Conservation (phyloP, 2,113 vertebrate genomes). For the Alethe castanea region DNA sequence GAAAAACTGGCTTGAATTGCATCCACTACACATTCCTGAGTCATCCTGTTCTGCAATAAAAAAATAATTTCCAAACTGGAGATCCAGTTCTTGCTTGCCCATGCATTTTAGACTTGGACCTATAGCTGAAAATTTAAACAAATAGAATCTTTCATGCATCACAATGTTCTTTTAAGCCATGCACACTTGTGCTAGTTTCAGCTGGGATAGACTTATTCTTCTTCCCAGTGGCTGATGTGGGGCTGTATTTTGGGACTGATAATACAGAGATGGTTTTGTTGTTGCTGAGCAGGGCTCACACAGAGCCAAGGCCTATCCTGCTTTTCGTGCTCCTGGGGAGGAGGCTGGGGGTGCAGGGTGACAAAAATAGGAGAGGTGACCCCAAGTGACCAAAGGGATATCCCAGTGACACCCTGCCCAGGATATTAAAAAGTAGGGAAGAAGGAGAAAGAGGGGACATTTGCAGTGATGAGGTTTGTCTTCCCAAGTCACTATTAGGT, state of each 20-base stretch:
- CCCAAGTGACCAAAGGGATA: neutral
- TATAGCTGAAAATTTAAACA: neutral
- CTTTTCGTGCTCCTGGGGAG: neutral
- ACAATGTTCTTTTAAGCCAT: neutral
- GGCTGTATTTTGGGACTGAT: neutral
- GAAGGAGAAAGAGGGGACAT: neutral
- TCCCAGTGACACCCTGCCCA: neutral
- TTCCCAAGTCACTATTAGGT: neutral
- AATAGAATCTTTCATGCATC: neutral
- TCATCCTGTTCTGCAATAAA: constrained; percentile 10
- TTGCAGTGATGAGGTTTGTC: neutral
- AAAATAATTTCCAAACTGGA: neutral
- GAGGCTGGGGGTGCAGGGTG: neutral
- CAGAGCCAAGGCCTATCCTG: neutral
- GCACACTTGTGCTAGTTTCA: neutral
- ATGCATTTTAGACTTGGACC: neutral
- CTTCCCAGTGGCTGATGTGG: neutral
- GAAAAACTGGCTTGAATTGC: neutral
- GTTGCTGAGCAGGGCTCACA: neutral
- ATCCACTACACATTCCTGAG: constrained; percentile 19
- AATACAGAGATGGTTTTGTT: neutral
- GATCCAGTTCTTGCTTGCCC: neutral
- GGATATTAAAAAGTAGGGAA: neutral
- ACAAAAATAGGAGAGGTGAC: neutral
- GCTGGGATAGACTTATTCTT: neutral